phyloP scores from a whole-genome alignment of 2,888 invertebrate species.

The Stictocephala bisonia region DNA sequence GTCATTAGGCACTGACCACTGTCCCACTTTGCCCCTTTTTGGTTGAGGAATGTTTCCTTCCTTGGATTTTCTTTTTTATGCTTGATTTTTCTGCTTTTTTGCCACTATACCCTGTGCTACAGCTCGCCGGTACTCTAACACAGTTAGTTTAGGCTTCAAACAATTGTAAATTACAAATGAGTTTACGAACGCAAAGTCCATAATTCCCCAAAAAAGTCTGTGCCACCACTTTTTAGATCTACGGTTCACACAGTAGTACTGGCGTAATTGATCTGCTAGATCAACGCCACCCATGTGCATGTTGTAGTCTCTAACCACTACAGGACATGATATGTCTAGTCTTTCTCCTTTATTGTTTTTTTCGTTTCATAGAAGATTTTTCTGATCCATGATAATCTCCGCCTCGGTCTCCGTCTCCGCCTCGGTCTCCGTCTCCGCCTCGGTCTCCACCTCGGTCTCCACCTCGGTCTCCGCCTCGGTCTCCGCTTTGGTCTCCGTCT shows the following conservation, averaged over 20 bases:
- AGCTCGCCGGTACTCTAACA: conserved; percentile 4
- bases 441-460: no score
- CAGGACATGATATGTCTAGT: conserved; percentile 11
- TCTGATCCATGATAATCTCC: conserved; percentile 28
- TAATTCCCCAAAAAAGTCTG: conserved; percentile 41
- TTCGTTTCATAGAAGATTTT: background rate
- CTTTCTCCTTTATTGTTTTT: conserved; percentile 13
- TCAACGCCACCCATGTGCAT: conserved; percentile 26
- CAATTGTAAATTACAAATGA: conserved; percentile 16
- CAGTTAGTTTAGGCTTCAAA: no score
- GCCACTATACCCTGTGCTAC: conserved; percentile 36
- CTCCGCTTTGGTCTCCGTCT: no score
- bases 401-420: no score
- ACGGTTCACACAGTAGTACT: conserved; percentile 25
- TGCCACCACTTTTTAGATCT: conserved; percentile 25
- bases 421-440: no score
- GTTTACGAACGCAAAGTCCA: conserved; percentile 33
- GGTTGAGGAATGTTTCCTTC: conserved; percentile 2
- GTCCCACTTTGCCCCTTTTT: conserved; percentile 21
- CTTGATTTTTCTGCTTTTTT: conserved; percentile 8
- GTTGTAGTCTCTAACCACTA: conserved; percentile 22
- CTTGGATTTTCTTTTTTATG: background rate
- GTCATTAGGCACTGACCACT: conserved; percentile 33
- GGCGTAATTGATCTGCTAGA: conserved; percentile 25
- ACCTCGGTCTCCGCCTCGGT: no score